Conservation (phyloP, 2,113 vertebrate genomes). For the Zeus faber region DNA sequence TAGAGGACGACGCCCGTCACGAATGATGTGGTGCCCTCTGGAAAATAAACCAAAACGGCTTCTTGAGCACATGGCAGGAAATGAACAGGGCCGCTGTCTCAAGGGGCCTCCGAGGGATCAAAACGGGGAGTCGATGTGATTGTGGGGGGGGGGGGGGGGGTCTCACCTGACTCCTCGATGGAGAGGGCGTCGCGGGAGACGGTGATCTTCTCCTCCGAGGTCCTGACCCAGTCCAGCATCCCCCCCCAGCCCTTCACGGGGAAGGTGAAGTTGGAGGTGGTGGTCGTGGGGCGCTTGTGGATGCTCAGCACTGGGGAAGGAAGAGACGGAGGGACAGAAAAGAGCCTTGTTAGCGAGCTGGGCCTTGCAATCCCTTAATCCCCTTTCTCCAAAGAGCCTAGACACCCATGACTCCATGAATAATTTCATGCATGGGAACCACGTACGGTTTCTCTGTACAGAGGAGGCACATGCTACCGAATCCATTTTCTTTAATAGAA, state of each 20-base stretch:
- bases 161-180: constrained; percentile 85
- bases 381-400: too few species aligned
- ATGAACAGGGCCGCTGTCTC: too few species aligned
- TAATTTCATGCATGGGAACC: too few species aligned
- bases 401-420: too few species aligned
- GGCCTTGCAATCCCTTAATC: background rate
- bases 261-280: constrained; percentile 89
- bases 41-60: constrained; percentile 22
- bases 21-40: constrained; percentile 84
- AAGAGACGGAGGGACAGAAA: constrained; percentile 2
- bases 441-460: too few species aligned
- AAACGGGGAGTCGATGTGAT: too few species aligned
- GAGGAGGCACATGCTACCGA: too few species aligned
- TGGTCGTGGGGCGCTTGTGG: constrained; percentile 86
- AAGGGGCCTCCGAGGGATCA: too few species aligned
- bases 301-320: constrained; percentile 85
- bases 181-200: constrained; percentile 88
- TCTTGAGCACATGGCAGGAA: too few species aligned
- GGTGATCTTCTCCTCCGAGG: constrained; percentile 90
- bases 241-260: constrained; percentile 95
- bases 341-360: background rate
- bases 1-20: constrained; percentile 95
- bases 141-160: too few species aligned
- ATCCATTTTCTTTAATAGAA: too few species aligned
- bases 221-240: constrained; percentile 92